Conservation (phyloP, 2,888 invertebrate species). For the Melikaiella ostensackeni region DNA sequence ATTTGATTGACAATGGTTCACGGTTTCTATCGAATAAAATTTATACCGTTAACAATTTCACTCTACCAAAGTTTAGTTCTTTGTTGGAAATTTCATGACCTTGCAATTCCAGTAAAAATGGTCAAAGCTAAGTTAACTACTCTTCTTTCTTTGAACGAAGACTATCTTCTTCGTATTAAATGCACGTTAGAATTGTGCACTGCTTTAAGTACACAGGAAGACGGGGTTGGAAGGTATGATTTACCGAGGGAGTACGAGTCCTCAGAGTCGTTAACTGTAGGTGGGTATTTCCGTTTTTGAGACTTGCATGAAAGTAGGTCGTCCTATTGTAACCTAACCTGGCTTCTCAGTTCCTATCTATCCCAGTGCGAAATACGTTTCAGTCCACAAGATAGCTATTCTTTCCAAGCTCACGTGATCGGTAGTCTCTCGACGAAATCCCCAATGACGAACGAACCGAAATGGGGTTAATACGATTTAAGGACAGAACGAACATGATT, state of each 20-base stretch:
- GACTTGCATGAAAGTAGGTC: constrained; percentile 30
- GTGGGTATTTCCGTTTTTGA: constrained; percentile 38
- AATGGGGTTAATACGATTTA: constrained; percentile 52
- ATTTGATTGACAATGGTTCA: too few species aligned
- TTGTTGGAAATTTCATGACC: not conserved
- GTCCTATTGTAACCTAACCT: constrained; percentile 23
- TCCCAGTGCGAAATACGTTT: constrained; percentile 29
- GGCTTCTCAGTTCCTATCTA: constrained; percentile 22
- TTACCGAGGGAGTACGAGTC: constrained; percentile 35
- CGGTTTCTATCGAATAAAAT: too few species aligned
- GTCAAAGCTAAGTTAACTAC: not conserved
- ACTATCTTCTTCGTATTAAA: constrained; percentile 25
- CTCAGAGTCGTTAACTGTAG: constrained; percentile 34
- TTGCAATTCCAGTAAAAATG: not conserved
- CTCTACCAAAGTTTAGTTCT: not conserved
- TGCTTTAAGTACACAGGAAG: constrained; percentile 39
- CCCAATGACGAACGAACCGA: constrained; percentile 23
- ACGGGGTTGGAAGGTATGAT: constrained; percentile 31
- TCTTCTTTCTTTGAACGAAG: not conserved
- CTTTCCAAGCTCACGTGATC: constrained; percentile 7
- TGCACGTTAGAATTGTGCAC: constrained; percentile 26
- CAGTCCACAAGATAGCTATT: constrained; percentile 4
- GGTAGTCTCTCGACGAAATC: constrained; percentile 19
- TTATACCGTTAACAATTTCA: too few species aligned
- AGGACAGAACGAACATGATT: constrained; percentile 46